These are phyloP conservation scores for Lepidochitona cinerea DNA, from an alignment of 2,888 invertebrate genomes.

Conservation along the genomic window DNA sequence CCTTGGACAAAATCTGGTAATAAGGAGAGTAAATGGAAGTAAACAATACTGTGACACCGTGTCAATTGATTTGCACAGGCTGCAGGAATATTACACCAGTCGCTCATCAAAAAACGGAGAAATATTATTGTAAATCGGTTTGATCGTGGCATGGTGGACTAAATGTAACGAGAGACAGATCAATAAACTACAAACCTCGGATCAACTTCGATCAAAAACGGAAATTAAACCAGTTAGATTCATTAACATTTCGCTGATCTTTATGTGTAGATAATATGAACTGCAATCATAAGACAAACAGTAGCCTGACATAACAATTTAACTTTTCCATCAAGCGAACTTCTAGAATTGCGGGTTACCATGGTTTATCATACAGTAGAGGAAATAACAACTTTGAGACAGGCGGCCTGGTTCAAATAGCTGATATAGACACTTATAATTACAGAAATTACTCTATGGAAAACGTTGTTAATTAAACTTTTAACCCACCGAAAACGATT, in stretches of 20 bases:
- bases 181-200: not conserved
- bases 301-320: slow-evolving; percentile 6
- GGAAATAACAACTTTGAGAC: no score
- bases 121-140: not conserved
- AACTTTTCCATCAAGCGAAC: not conserved
- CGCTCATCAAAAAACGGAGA: not conserved
- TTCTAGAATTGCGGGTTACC: not conserved
- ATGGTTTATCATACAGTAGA: no score
- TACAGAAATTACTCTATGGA: slow-evolving; percentile 1
- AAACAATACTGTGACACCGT: slow-evolving; percentile 2
- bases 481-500: not conserved
- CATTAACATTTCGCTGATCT: not conserved
- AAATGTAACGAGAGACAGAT: not conserved
- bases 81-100: not conserved
- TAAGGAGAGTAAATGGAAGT: slow-evolving; percentile 5
- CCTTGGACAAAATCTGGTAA: not conserved
- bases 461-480: slow-evolving; percentile 3
- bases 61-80: not conserved
- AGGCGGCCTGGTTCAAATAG: not conserved
- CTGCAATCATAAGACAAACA: slow-evolving; percentile 2
- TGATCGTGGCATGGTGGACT: not conserved
- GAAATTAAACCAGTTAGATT: slow-evolving; percentile 3
- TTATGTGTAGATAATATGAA: not conserved
- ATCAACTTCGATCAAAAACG: not conserved
- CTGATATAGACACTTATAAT: not conserved